Evolutionary conservation across 2,888 invertebrate genomes (phyloP).

Genomic region (Hirtodrosophila histrioides): DNA sequence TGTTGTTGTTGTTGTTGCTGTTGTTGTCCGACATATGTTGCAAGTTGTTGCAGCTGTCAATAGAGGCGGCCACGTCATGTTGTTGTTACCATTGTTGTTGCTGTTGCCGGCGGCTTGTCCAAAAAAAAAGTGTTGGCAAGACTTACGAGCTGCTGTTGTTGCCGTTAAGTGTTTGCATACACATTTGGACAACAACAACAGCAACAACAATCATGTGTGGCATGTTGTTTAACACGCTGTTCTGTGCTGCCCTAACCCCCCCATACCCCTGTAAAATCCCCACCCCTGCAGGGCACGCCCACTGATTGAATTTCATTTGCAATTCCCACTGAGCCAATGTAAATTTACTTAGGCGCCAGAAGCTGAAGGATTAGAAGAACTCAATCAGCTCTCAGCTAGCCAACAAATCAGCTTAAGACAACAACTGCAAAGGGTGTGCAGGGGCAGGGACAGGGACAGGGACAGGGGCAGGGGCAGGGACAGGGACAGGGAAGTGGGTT

Average conservation of each 20-base stretch:
- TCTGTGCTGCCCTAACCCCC: conserved; percentile 14
- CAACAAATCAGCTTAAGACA: conserved; percentile 79
- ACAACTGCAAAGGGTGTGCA: conserved; percentile 39
- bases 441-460: background rate
- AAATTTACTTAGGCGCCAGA: conserved; percentile 43
- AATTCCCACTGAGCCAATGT: conserved; percentile 16
- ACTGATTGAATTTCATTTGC: conserved; percentile 16
- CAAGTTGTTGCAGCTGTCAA: conserved; percentile 78
- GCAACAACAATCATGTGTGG: conserved; percentile 50
- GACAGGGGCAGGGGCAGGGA: background rate
- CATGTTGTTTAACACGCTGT: conserved; percentile 69
- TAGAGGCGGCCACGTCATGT: conserved; percentile 69
- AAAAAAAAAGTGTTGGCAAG: conserved; percentile 64
- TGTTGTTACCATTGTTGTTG: conserved; percentile 32
- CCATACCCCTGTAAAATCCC: background rate
- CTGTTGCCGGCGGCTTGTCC: conserved; percentile 57
- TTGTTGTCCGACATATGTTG: conserved; percentile 64
- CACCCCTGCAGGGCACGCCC: conserved; percentile 10
- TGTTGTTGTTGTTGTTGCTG: conserved; percentile 37
- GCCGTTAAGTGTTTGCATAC: conserved; percentile 71
- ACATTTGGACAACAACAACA: conserved; percentile 49
- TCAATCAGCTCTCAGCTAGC: conserved; percentile 56
- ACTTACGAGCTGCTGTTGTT: conserved; percentile 56
- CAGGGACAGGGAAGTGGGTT: background rate
- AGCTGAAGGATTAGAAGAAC: conserved; percentile 45